Conservation (phyloP, 2,888 invertebrate genomes). For the Protula sp. region DNA sequence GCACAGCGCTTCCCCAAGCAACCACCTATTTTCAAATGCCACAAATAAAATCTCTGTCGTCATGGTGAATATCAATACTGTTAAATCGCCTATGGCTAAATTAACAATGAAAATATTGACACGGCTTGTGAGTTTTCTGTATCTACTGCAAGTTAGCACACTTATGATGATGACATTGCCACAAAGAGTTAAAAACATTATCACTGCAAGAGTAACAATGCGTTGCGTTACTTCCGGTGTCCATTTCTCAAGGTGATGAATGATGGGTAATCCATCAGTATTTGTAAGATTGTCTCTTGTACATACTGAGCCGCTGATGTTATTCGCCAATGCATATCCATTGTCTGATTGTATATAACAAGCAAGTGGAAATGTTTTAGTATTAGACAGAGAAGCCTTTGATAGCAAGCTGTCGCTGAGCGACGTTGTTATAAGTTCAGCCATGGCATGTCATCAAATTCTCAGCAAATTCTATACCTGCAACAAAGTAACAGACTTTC, state of each 20-base stretch:
- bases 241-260: constrained; percentile 37
- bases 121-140: constrained; percentile 46
- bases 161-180: constrained; percentile 53
- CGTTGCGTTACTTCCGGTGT: constrained; percentile 52
- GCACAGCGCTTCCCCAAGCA: constrained; percentile 52
- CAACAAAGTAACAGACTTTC: too few species aligned
- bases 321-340: too few species aligned
- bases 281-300: constrained; percentile 2
- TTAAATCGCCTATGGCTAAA: constrained; percentile 54
- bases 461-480: too few species aligned
- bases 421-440: too few species aligned
- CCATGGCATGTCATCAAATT: too few species aligned
- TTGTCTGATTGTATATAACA: too few species aligned
- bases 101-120: constrained; percentile 56
- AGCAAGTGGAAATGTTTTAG: not conserved
- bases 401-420: too few species aligned
- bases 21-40: constrained; percentile 53
- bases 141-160: constrained; percentile 48
- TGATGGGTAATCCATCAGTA: not conserved
- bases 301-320: too few species aligned
- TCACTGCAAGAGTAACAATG: constrained; percentile 48
- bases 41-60: constrained; percentile 55
- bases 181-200: constrained; percentile 43
- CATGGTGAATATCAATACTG: constrained; percentile 54
- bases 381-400: too few species aligned